Evolutionary conservation across 2,888 invertebrate genomes (phyloP), one percentile per base, ranked within the genome.

Genomic region (Mythimna impura): DNA sequence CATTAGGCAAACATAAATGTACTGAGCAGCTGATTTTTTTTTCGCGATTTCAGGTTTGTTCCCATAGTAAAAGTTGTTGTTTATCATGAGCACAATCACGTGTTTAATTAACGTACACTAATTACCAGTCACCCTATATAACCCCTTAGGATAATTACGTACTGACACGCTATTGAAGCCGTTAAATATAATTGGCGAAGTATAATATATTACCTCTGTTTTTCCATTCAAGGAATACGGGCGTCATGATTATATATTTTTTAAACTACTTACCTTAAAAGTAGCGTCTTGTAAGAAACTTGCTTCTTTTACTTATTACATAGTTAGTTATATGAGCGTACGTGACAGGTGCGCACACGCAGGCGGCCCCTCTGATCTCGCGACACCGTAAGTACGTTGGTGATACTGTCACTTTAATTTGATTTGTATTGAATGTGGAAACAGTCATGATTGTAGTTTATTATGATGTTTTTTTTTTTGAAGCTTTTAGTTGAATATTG

Each of bases 291-390:
- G 7, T n/a, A 3, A n/a, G 34, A 36, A 30, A 22, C 20, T 20
- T 14, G 8, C 22, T 55, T 25, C 36, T 54, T 34, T 2, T 6
- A 65, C 5, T 22, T 36, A 36, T 36, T 36, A 40, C 12, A 17
- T 43, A 54, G 30, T n/a, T 61, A 73, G 57, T 40, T 74, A 64
- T 72, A 72, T 68, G 43, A 66, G 57, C 25, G 57, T 66, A 79
- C 76, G 85, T 81, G 71, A 76, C 81, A 58, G 81, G 22, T 76
- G 81, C 71, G 73, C 66, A 17, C 3, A 71, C 71, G 82, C 77
- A 80, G 61, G 61, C 76, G 81, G 73, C 47, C 5, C 4, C 20
- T 81, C 30, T 68, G 64, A 82, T 77, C 61, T 63, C 30, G 30
- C 58, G 50, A 52, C 22, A 64, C 34, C 20, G 40, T 66, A 63